These are phyloP conservation scores for Chouioia cunea DNA, from an alignment of 2,888 invertebrate genomes.

Conservation along the genomic window DNA sequence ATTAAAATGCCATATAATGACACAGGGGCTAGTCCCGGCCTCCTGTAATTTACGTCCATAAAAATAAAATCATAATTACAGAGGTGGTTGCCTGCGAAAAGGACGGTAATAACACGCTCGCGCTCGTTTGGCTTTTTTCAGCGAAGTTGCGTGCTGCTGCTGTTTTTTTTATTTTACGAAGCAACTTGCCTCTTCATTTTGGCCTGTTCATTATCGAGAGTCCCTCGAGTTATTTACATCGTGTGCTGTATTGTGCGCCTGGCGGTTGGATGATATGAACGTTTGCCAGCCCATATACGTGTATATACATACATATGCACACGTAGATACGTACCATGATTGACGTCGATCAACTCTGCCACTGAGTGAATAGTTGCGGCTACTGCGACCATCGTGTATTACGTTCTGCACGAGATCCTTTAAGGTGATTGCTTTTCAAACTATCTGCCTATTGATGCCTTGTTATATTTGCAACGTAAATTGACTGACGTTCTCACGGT, in stretches of 20 bases:
- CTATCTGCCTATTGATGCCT: too few species aligned
- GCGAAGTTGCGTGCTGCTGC: slow-evolving; percentile 28
- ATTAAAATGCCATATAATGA: slow-evolving; percentile 68
- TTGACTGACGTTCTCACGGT: too few species aligned
- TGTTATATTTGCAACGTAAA: too few species aligned
- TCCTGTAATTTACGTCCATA: slow-evolving; percentile 67
- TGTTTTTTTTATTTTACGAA: slow-evolving; percentile 34
- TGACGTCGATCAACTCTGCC: slow-evolving; percentile 27
- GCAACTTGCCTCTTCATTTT: slow-evolving; percentile 37
- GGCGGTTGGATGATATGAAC: slow-evolving; percentile 15
- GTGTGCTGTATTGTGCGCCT: slow-evolving; percentile 8
- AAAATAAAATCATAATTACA: slow-evolving; percentile 68
- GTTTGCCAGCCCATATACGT: slow-evolving; percentile 8
- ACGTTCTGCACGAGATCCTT: background rate
- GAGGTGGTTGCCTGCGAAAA: slow-evolving; percentile 64
- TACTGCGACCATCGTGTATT: slow-evolving; percentile 1
- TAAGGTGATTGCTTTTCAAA: too few species aligned
- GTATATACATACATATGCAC: too few species aligned
- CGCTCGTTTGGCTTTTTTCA: slow-evolving; percentile 42
- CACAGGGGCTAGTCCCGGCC: slow-evolving; percentile 60
- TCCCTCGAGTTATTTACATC: slow-evolving; percentile 1
- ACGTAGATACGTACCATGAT: slow-evolving; percentile 12
- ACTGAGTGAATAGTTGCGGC: slow-evolving; percentile 9
- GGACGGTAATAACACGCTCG: slow-evolving; percentile 65
- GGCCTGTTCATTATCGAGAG: slow-evolving; percentile 18